Evolutionary conservation across 2,113 vertebrate species (phyloP), one percentile per base, ranked within the genome.

Genomic region (Tetraodon nigroviridis): DNA sequence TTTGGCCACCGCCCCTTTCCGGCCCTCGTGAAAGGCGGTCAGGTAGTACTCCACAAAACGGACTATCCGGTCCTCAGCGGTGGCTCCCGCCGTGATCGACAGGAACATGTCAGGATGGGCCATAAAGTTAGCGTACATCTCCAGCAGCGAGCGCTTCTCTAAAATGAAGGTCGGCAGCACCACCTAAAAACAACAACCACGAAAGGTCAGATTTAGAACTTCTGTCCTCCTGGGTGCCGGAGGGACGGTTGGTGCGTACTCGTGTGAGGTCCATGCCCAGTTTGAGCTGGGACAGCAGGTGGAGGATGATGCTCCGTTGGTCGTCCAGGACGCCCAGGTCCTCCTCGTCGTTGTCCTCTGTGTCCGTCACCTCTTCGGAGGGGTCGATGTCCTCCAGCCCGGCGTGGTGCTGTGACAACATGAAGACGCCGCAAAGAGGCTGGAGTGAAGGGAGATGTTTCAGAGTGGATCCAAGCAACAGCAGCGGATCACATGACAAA

Each of bases 111-210:
- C 96, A 0, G 96, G 94, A 79, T 98, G 96, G 4, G 95, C 94
- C 93, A 98, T 93, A 83, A 98, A 98, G 89, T 98, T 96, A 48
- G 95, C 95, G 4, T 95, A 98, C 96, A 98, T 98, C 90, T 98
- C 96, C 88, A 98, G 91, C 76, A 98, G 86, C 24, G 96, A 98
- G 20, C 95, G 92, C 89, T 94, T 95, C 88, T 98, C 95, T 90
- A 98, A 80, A 74, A 98, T 98, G 78, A 98, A 98, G 0, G 95
- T 97, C 56, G 96, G 96, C 55, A 98, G 87, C 73, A 94, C 94
- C 86, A 98, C 95, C 96, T 98, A 69, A 58, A 47, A 67, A 6
- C 12, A 12, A 3, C 22, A n/a, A 12, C 5, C 6, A 12, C 45
- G n/a, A 58, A 67, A 68, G 75, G 44, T 76, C 69, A 85, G 58